These are phyloP conservation scores for Bradypodion ventrale DNA, from an alignment of 2,797 vertebrate species.

Conservation along the genomic window DNA sequence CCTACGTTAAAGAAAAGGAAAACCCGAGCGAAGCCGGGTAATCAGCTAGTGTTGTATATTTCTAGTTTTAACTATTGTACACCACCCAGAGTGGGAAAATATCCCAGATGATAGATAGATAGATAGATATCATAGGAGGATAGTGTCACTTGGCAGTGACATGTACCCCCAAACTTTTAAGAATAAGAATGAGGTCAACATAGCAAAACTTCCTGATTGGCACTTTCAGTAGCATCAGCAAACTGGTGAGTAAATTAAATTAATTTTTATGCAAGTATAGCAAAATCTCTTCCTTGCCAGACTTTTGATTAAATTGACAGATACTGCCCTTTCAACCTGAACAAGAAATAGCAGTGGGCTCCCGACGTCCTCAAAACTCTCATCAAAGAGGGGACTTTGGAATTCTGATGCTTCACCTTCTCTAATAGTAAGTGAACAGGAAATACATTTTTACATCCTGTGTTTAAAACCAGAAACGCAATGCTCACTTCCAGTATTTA, in stretches of 20 bases:
- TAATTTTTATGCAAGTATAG: conserved; percentile 72
- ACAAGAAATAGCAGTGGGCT: background rate
- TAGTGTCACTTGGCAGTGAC: background rate
- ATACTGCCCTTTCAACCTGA: conserved; percentile 51
- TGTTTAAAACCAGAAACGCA: background rate
- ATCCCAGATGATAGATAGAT: too few relatives aligned
- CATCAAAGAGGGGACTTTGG: background rate
- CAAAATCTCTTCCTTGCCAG: conserved; percentile 62
- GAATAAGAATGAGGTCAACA: conserved; percentile 41
- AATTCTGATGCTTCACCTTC: background rate
- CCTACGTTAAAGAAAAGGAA: too few relatives aligned
- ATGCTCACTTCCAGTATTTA: background rate
- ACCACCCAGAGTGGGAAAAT: too few relatives aligned
- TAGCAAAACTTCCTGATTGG: conserved; percentile 29
- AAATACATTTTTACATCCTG: background rate
- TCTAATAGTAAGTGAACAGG: background rate
- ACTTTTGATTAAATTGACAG: conserved; percentile 66
- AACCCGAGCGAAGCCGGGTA: too few relatives aligned
- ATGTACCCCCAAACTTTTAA: conserved; percentile 41
- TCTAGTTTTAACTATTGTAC: too few relatives aligned
- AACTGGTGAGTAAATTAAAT: conserved; percentile 75
- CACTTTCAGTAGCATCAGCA: conserved; percentile 65
- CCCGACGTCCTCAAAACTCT: background rate
- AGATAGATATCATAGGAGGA: too few relatives aligned
- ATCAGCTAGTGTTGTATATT: too few relatives aligned